Evolutionary conservation across 1,140 invertebrate species (phyloP), one percentile per base, ranked within the genome.

Genomic region (Leptoteleia sp.): DNA sequence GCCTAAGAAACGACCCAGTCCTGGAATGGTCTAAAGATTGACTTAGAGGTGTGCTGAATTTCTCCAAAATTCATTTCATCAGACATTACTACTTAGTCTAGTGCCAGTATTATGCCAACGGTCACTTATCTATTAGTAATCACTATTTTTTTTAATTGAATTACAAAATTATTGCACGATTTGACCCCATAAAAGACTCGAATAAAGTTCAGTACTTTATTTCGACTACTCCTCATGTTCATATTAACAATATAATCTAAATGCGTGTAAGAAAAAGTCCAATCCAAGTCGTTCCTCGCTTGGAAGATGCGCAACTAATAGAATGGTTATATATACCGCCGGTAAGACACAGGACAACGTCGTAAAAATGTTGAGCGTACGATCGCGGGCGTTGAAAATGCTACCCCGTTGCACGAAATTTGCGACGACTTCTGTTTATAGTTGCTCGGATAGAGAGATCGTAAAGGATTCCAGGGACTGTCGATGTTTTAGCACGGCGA

Each of bases 331-430:
- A n/a, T n/a, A n/a, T n/a, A n/a, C n/a, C n/a, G n/a, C n/a, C n/a
- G n/a, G n/a, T n/a, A n/a, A n/a, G n/a, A n/a, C n/a, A n/a, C n/a
- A n/a, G n/a, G n/a, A n/a, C n/a, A 52, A 15, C 17, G 31, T 64
- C 59, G 70, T 73, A 73, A 65, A 73, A 73, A 73, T 29, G 52
- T 9, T 15, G 25, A 65, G 29, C 8, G 43, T 75, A 75, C 54
- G 50, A 45, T 57, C 42, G 59, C 48, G 59, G 61, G 61, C 71
- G 71, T 65, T 75, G 59, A 65, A 75, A 75, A 75, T 73, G 70
- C 70, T 73, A 11, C 16, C 16, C 61, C 3, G 22, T 25, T 6
- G 61, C 62, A 67, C 48, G 55, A 68, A 55, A 55, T 68, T 47
- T n/a, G 3, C 48, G 31, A 67, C 47, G 48, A 67, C 62, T 54